These are phyloP conservation scores for Xenopus petersii DNA, from an alignment of 2,797 vertebrate species.

Conservation along the genomic window DNA sequence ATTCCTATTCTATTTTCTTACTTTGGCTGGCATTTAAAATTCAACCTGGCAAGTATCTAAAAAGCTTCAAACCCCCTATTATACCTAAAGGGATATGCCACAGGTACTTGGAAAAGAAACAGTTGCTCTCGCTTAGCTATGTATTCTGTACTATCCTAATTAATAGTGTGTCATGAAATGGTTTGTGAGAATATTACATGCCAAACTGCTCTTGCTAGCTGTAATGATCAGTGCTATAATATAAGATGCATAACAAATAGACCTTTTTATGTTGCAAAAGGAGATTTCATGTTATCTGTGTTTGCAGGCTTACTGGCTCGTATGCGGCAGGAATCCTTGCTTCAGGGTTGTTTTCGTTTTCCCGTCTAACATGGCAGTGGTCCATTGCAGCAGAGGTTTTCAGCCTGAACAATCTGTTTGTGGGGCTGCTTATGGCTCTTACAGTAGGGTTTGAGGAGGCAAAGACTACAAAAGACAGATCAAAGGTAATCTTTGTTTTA, in stretches of 20 bases:
- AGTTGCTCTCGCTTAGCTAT: constrained; percentile 36
- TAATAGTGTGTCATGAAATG: constrained; percentile 54
- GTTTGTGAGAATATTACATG: constrained; percentile 52
- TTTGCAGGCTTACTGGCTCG: constrained; percentile 84
- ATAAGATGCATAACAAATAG: constrained; percentile 62
- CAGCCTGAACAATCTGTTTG: constrained; percentile 94
- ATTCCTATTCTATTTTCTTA: constrained; percentile 21
- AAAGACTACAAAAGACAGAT: constrained; percentile 73
- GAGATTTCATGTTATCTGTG: constrained; percentile 76
- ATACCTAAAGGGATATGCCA: constrained; percentile 20
- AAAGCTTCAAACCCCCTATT: constrained; percentile 27
- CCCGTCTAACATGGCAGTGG: constrained; percentile 96
- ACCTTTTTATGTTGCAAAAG: constrained; percentile 65
- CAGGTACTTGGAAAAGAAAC: constrained; percentile 35
- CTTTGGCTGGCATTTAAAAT: constrained; percentile 11
- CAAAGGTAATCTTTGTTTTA: constrained; percentile 77
- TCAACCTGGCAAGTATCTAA: constrained; percentile 14
- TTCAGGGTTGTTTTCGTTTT: constrained; percentile 88
- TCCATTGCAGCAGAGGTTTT: constrained; percentile 93
- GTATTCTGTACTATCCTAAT: constrained; percentile 48
- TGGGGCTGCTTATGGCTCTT: constrained; percentile 85
- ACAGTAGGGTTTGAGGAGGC: constrained; percentile 77
- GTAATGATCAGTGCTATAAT: constrained; percentile 54
- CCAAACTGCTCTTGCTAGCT: constrained; percentile 54
- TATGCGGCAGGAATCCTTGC: constrained; percentile 86